Evolutionary conservation across 2,113 vertebrate species (phyloP).

Genomic region (Nicator chloris): DNA sequence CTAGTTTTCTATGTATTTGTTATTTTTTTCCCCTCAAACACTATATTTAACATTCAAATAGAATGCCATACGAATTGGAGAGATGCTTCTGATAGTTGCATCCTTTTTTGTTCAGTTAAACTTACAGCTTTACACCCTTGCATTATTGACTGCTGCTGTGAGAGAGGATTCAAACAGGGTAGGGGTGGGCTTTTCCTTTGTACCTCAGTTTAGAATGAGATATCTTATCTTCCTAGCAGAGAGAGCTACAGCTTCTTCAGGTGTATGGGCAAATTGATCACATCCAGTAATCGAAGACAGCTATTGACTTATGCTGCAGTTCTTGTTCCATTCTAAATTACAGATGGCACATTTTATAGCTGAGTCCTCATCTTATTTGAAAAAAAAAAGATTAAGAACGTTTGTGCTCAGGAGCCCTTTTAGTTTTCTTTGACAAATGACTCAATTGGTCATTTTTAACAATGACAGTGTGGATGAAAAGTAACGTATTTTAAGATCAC

Average conservation of each 20-base stretch:
- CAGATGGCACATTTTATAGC: not conserved
- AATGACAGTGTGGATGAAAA: conserved; percentile 50
- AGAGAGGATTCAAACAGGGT: not conserved
- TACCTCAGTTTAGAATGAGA: not conserved
- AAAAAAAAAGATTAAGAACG: conserved; percentile 25
- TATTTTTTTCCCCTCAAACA: not conserved
- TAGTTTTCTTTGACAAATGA: conserved; percentile 54
- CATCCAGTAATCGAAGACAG: not conserved
- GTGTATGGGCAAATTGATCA: not conserved
- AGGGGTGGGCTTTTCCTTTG: not conserved
- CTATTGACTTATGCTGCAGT: not conserved
- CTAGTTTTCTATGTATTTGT: not conserved
- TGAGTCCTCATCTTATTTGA: not conserved
- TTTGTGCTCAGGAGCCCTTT: conserved; percentile 33
- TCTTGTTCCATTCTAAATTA: conserved; percentile 3
- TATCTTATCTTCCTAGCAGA: not conserved
- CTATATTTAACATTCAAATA: not conserved
- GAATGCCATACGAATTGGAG: not conserved
- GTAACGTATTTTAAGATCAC: conserved; percentile 52
- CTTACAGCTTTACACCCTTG: not conserved
- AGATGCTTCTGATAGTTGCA: not conserved
- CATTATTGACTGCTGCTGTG: not conserved
- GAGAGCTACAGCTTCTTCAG: not conserved
- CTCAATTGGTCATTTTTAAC: conserved; percentile 46
- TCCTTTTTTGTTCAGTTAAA: not conserved